Evolutionary conservation across 2,888 invertebrate genomes (phyloP).

Genomic region (Caenorhabditis plicata): DNA sequence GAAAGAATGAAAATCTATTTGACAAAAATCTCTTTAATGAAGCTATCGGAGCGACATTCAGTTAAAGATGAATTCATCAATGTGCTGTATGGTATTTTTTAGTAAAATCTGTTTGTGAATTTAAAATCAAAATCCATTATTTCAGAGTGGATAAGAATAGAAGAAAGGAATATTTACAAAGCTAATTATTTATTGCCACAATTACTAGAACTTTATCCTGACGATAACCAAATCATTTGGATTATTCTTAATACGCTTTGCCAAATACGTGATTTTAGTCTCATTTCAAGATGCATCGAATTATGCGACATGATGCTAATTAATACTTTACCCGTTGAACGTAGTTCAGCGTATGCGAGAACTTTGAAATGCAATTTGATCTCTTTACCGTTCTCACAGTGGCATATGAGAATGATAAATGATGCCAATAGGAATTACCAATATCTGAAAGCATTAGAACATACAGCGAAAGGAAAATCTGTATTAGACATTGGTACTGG

Average conservation of each 20-base stretch:
- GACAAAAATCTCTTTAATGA: too few species aligned
- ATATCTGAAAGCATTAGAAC: constrained; percentile 9
- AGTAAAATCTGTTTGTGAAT: too few species aligned
- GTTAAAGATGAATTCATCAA: too few species aligned
- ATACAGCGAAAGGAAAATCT: constrained; percentile 4
- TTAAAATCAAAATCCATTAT: too few species aligned
- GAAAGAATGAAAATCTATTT: too few species aligned
- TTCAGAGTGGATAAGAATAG: background rate
- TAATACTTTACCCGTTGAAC: background rate
- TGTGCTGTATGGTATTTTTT: too few species aligned
- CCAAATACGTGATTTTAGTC: background rate
- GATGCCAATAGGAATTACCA: constrained; percentile 12
- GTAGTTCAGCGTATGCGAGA: background rate
- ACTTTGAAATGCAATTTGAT: constrained; percentile 14
- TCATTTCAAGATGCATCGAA: background rate
- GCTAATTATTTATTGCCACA: background rate
- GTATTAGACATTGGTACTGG: constrained; percentile 44
- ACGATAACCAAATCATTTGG: background rate
- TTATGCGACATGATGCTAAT: background rate
- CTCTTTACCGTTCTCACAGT: constrained; percentile 23
- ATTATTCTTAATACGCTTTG: background rate
- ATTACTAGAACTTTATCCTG: background rate
- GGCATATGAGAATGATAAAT: constrained; percentile 46
- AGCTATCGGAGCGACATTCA: too few species aligned
- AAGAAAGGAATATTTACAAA: background rate